phyloP scores from a whole-genome alignment of 2,797 vertebrate genomes.

The Melanotaenia parkinsoni region DNA sequence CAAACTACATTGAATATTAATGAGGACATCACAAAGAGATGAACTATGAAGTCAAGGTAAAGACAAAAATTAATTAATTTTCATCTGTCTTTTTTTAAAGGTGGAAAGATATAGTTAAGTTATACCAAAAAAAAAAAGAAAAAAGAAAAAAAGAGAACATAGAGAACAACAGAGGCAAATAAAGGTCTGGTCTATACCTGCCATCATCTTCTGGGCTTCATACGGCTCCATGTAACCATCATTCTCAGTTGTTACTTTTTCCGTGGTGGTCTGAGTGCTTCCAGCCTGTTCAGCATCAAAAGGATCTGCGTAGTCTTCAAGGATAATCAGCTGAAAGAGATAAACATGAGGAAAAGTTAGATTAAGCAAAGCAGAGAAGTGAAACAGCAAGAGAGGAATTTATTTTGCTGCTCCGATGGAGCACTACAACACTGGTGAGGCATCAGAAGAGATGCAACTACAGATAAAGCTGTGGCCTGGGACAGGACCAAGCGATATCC shows the following conservation, averaged over 20 bases:
- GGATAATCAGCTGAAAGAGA: slow-evolving; percentile 87
- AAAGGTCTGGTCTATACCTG: slow-evolving; percentile 79
- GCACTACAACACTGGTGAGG: slow-evolving; percentile 22
- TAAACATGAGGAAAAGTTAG: slow-evolving; percentile 30
- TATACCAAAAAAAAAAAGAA: not conserved
- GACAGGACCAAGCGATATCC: slow-evolving; percentile 41
- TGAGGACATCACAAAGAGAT: slow-evolving; percentile 9
- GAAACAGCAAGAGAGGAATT: slow-evolving; percentile 26
- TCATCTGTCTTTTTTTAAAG: slow-evolving; percentile 19
- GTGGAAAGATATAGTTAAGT: not conserved
- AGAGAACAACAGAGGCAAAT: not conserved
- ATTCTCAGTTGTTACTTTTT: slow-evolving; percentile 90
- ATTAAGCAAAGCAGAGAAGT: slow-evolving; percentile 12
- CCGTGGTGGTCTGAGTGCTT: slow-evolving; percentile 80
- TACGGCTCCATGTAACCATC: slow-evolving; percentile 99
- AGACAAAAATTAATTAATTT: slow-evolving; percentile 1
- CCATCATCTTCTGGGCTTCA: slow-evolving; percentile 98
- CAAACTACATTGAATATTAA: slow-evolving; percentile 44
- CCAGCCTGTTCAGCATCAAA: slow-evolving; percentile 91
- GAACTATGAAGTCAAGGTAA: slow-evolving; percentile 13
- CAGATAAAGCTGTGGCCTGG: slow-evolving; percentile 30
- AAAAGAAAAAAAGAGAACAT: not conserved
- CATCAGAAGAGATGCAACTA: slow-evolving; percentile 27
- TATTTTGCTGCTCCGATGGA: slow-evolving; percentile 48
- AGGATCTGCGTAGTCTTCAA: slow-evolving; percentile 97